Conservation (phyloP, 2,113 vertebrate genomes). For the Phaetusa simplex region DNA sequence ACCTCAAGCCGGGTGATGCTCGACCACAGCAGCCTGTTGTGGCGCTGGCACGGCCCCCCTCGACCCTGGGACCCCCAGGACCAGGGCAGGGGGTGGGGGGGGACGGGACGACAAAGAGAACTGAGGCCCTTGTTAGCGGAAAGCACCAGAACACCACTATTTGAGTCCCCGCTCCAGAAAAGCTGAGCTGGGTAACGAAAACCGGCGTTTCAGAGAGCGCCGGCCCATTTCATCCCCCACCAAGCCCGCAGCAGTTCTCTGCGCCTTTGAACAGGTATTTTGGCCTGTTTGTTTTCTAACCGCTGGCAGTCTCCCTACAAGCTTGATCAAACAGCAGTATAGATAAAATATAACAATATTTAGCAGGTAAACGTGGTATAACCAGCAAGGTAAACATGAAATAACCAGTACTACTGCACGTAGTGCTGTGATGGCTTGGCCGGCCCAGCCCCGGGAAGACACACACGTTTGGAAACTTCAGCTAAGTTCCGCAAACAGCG, state of each 20-base stretch:
- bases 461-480: accelerated
- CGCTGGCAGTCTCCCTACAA: not conserved
- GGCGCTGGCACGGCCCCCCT: not conserved
- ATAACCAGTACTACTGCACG: not conserved
- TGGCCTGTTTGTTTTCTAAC: not conserved
- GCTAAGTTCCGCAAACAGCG: not conserved
- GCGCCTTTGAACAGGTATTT: too few relatives aligned
- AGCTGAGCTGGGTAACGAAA: accelerated
- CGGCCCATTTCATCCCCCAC: accelerated
- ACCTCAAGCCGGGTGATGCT: not conserved
- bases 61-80: too few relatives aligned
- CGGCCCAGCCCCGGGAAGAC: not conserved
- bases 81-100: not conserved
- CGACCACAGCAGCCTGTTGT: not conserved
- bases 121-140: not conserved
- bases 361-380: not conserved
- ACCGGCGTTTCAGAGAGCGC: not conserved
- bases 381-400: not conserved
- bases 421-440: not conserved
- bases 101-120: too few relatives aligned
- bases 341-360: not conserved
- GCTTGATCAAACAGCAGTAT: not conserved
- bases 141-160: accelerated
- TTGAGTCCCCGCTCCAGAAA: not conserved
- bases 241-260: not conserved